phyloP scores from a whole-genome alignment of 2,888 invertebrate genomes.

The Cremastinae sp. region DNA sequence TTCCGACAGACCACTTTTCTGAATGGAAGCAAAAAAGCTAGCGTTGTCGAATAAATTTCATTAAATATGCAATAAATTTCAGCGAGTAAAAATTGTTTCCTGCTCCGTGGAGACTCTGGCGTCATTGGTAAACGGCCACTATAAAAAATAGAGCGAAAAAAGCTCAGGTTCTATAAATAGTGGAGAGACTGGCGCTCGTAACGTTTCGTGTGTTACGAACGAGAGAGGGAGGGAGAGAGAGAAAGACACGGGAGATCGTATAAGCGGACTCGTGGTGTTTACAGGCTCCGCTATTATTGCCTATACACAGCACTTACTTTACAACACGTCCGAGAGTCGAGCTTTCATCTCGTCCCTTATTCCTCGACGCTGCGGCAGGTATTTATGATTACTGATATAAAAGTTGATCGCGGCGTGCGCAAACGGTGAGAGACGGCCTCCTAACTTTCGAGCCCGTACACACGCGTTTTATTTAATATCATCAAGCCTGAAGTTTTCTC shows the following conservation, averaged over 20 bases:
- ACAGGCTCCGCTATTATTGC: constrained; percentile 53
- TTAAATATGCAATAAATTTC: constrained; percentile 12
- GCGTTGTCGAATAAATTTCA: not conserved
- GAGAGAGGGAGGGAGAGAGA: too few relatives aligned
- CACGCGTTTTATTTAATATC: constrained; percentile 47
- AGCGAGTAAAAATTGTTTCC: not conserved
- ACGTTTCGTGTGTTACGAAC: constrained; percentile 1
- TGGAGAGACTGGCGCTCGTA: too few relatives aligned
- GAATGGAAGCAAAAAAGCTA: not conserved
- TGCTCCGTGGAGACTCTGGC: constrained; percentile 1
- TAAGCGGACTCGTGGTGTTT: constrained; percentile 49
- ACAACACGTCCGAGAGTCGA: constrained; percentile 46
- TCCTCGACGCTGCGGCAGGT: constrained; percentile 21
- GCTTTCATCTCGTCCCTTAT: constrained; percentile 19
- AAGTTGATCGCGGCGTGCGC: constrained; percentile 43
- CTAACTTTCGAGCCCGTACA: constrained; percentile 9
- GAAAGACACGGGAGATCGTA: constrained; percentile 15
- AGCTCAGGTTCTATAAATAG: too few relatives aligned
- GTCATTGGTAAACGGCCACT: constrained; percentile 1
- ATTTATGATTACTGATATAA: constrained; percentile 58
- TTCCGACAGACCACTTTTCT: too few relatives aligned
- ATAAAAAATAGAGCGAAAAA: too few relatives aligned
- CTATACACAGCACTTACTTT: constrained; percentile 46
- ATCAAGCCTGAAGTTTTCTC: constrained; percentile 11
- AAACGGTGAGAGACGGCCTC: constrained; percentile 36